phyloP scores from a whole-genome alignment of 1,140 invertebrate genomes.

The Pogonomyrmex barbatus region DNA sequence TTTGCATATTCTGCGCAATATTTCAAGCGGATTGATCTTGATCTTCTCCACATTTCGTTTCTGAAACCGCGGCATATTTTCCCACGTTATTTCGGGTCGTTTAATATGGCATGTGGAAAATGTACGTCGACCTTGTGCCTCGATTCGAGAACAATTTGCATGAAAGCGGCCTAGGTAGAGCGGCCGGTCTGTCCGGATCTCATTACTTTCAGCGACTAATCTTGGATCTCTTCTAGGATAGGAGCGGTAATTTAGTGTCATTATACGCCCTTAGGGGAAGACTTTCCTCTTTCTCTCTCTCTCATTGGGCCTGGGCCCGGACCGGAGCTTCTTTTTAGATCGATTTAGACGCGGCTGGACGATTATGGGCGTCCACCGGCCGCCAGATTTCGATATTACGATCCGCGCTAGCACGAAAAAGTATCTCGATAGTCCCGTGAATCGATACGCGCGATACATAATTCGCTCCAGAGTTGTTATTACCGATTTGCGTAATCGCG shows the following conservation, averaged over 20 bases:
- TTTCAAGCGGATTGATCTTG: neutral
- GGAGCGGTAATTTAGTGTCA: constrained; percentile 83
- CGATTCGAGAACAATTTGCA: constrained; percentile 70
- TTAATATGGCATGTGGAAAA: constrained; percentile 39
- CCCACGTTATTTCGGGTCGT: neutral
- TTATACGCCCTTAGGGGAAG: constrained; percentile 80
- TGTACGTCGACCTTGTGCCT: constrained; percentile 63
- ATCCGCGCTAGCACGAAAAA: constrained; percentile 67
- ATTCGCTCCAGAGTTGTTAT: constrained; percentile 70
- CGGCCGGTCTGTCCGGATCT: constrained; percentile 58
- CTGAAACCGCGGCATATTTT: neutral
- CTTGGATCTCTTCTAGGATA: constrained; percentile 77
- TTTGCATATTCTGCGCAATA: neutral
- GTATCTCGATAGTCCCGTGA: constrained; percentile 56
- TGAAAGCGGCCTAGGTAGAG: constrained; percentile 51
- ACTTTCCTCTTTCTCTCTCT: constrained; percentile 71
- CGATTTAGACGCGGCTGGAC: constrained; percentile 76
- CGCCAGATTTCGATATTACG: constrained; percentile 71
- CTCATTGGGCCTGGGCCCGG: constrained; percentile 53
- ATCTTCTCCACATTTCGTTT: neutral
- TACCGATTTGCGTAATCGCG: constrained; percentile 72
- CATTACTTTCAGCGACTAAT: constrained; percentile 68
- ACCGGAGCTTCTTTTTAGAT: constrained; percentile 75
- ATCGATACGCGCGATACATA: constrained; percentile 69
- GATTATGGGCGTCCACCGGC: constrained; percentile 78